Conservation (phyloP, 2,888 invertebrate genomes). For the Fragum fragum region DNA sequence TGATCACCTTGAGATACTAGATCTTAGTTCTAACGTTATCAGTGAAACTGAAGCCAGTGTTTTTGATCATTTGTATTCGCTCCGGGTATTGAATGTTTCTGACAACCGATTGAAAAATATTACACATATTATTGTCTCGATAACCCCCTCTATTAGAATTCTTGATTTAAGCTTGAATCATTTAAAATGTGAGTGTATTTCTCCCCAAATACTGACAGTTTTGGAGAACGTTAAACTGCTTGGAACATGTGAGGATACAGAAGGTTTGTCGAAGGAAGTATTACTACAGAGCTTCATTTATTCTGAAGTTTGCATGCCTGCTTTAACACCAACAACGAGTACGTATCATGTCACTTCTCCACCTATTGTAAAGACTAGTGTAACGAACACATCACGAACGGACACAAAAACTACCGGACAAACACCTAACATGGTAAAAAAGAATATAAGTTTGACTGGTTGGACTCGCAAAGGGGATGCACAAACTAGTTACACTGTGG, state of each 20-base stretch:
- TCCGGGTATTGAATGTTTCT: constrained; percentile 38
- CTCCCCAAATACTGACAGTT: background rate
- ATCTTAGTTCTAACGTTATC: constrained; percentile 44
- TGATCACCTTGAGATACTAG: constrained; percentile 29
- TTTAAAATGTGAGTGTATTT: constrained; percentile 41
- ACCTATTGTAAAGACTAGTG: no score
- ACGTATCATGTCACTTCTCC: background rate
- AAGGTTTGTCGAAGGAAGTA: background rate
- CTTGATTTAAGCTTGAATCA: constrained; percentile 42
- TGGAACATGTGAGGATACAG: background rate
- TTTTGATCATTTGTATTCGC: constrained; percentile 24
- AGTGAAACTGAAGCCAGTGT: constrained; percentile 29
- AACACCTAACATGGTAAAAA: no score
- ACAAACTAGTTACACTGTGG: no score
- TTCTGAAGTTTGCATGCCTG: background rate
- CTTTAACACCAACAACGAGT: background rate
- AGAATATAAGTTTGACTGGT: no score
- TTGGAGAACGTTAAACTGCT: background rate
- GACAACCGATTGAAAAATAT: constrained; percentile 37
- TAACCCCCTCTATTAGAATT: constrained; percentile 18
- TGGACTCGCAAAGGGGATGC: no score
- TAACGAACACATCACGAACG: no score
- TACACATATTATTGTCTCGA: constrained; percentile 21
- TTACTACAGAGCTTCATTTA: background rate
- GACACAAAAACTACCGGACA: no score